Evolutionary conservation across 23 tunicate species (phyloP), one percentile per base, ranked within the genome.

Genomic region (Corella eumyota): DNA sequence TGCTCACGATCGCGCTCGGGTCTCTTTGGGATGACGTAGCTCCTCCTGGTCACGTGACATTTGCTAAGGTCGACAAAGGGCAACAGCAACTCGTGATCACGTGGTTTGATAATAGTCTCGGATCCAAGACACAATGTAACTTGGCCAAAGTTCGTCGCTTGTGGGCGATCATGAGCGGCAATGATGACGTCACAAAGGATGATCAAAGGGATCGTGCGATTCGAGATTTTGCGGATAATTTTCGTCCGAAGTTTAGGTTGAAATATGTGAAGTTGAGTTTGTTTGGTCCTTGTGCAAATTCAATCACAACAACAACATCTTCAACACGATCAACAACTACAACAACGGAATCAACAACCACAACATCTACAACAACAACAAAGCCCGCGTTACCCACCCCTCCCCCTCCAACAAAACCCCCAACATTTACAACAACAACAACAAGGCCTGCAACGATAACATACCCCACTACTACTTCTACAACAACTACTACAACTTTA

Each of bases 31-130:
- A 46, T 19, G 35, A 53, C 4, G 33, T 60, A 32, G 61, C 26
- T 17, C 71, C 82, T 3, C 78, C 94, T n/a, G 94, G 94, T 5
- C 72, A 53, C 9, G 48, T 60, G 5, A 68, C 81, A 37, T 30
- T 84, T 13, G 28, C 50, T 19, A 74, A 84, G 64, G 24, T 34
- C 4, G 66, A 62, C 4, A 5, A 20, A 24, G 26, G 34, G 50
- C 46, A 56, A 2, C 32, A 50, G 24, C 45, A 51, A 24, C 25
- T 61, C 47, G n/a, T 45, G 7, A 62, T 84, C 1, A 69, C 76
- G 17, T 84, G 94, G 94, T 84, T 75, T 32, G 76, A 75, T 33
- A 64, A 68, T 40, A 47, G 56, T 4, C 30, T 75, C 32, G 74
- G 68, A 13, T 62, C 66, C 36, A 34, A 47, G 5, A 55, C 15